Percentiles rank a stretch among this genome's conserved stretches.
phyloP scores from a whole-genome alignment of 2,113 vertebrate genomes.

The Origma solitaria region DNA sequence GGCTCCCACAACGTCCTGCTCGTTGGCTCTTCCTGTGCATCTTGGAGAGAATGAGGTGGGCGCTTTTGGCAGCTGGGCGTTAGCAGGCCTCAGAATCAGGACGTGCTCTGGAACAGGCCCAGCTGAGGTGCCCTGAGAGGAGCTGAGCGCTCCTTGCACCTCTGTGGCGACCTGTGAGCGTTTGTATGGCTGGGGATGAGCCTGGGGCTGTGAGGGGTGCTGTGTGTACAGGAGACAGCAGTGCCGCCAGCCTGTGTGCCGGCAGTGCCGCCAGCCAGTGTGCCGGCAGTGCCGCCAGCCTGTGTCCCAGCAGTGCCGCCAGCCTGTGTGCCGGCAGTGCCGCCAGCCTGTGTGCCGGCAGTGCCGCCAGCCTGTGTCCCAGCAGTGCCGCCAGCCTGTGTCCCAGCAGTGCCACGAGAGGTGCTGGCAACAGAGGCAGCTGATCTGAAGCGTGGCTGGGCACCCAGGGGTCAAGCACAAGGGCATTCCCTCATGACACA shows the following conservation, averaged over 20 bases:
- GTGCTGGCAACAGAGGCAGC: not conserved
- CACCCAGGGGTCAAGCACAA: too few species aligned
- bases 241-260: not conserved
- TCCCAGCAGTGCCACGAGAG: not conserved
- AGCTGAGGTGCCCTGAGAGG: not conserved
- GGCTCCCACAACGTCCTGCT: not conserved
- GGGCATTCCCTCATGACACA: too few species aligned
- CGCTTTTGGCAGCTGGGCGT: not conserved
- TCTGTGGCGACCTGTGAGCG: not conserved
- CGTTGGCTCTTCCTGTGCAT: not conserved
- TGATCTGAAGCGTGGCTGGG: not conserved
- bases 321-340: too few species aligned
- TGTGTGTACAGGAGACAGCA: rapidly evolving
- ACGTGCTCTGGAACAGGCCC: not conserved
- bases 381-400: too few species aligned
- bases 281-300: too few species aligned
- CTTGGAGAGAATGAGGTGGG: not conserved
- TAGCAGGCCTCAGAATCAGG: not conserved
- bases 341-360: too few species aligned
- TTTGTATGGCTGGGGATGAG: not conserved
- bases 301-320: too few species aligned
- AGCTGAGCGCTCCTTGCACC: not conserved
- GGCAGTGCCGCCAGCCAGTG: too few species aligned
- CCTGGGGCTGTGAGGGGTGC: not conserved
- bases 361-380: too few species aligned